Percentiles rank a stretch among this genome's conserved stretches.
phyloP scores from a whole-genome alignment of 2,113 vertebrate genomes.

The Capra hircus region DNA sequence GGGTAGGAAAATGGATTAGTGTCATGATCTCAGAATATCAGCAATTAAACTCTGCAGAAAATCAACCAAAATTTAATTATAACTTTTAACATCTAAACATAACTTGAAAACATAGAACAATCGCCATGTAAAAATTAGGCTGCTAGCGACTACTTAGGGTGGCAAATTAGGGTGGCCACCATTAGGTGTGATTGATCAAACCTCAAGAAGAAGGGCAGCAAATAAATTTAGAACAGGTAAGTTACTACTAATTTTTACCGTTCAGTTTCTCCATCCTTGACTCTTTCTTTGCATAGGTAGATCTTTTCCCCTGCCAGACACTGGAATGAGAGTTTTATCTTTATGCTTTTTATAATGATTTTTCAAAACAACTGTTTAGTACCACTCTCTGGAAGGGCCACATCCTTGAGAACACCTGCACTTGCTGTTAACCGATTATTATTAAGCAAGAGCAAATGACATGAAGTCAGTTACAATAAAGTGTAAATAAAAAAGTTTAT shows the following conservation, averaged over 20 bases:
- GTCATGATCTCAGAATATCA: background rate
- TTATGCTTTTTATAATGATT: slow-evolving; percentile 61
- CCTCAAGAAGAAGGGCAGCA: background rate
- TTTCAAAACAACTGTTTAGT: slow-evolving; percentile 38
- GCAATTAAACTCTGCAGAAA: background rate
- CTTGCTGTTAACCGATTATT: slow-evolving; percentile 70
- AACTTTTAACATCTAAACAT: background rate
- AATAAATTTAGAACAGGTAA: background rate
- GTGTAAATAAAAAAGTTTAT: slow-evolving; percentile 82
- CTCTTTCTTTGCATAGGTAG: background rate
- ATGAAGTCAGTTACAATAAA: slow-evolving; percentile 81
- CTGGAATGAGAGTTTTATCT: slow-evolving; percentile 20
- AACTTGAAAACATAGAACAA: background rate
- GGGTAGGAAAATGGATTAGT: background rate
- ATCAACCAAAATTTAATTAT: background rate
- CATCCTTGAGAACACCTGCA: slow-evolving; percentile 84
- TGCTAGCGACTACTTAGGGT: background rate
- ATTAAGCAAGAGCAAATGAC: slow-evolving; percentile 74
- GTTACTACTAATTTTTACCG: background rate
- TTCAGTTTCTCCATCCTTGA: background rate
- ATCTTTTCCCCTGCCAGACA: background rate
- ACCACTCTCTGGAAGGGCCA: slow-evolving; percentile 53
- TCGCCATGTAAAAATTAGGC: background rate
- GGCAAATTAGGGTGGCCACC: background rate
- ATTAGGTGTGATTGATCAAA: background rate